phyloP scores from a whole-genome alignment of 1,140 invertebrate species.

The Saccostrea cuccullata region DNA sequence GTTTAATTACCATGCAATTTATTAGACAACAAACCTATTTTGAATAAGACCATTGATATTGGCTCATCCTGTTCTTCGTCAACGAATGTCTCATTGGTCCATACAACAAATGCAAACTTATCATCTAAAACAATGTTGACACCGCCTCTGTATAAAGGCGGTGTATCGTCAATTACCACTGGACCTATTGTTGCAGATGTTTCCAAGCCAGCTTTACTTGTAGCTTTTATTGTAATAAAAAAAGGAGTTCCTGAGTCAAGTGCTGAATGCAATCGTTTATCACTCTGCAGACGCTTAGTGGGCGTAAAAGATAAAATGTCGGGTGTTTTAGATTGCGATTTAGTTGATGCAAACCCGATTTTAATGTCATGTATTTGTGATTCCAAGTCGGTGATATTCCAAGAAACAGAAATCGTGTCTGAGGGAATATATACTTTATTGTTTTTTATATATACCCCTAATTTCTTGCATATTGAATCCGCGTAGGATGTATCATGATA shows the following conservation, averaged over 20 bases:
- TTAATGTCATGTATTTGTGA: slow-evolving; percentile 47
- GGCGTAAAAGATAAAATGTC: slow-evolving; percentile 48
- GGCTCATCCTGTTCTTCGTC: slow-evolving; percentile 53
- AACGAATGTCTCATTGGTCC: slow-evolving; percentile 47
- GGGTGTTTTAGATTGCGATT: not conserved
- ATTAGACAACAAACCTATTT: slow-evolving; percentile 44
- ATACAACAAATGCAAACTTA: slow-evolving; percentile 43
- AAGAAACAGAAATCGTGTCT: slow-evolving; percentile 42
- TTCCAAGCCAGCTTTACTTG: slow-evolving; percentile 57
- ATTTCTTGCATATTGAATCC: not conserved
- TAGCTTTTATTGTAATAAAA: slow-evolving; percentile 57
- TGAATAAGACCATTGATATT: slow-evolving; percentile 45
- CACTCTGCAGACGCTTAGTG: slow-evolving; percentile 35
- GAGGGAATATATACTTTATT: slow-evolving; percentile 48
- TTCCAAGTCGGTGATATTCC: slow-evolving; percentile 31
- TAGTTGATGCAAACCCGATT: slow-evolving; percentile 41
- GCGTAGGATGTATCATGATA: not conserved
- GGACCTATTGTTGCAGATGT: slow-evolving; percentile 51
- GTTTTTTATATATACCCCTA: not conserved
- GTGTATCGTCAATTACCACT: slow-evolving; percentile 60
- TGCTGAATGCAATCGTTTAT: slow-evolving; percentile 50
- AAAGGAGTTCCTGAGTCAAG: slow-evolving; percentile 43
- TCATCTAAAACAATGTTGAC: slow-evolving; percentile 20
- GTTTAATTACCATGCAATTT: not conserved
- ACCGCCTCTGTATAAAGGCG: slow-evolving; percentile 40